phyloP scores from a whole-genome alignment of 2,888 invertebrate species.

The Rhagonycha fulva region DNA sequence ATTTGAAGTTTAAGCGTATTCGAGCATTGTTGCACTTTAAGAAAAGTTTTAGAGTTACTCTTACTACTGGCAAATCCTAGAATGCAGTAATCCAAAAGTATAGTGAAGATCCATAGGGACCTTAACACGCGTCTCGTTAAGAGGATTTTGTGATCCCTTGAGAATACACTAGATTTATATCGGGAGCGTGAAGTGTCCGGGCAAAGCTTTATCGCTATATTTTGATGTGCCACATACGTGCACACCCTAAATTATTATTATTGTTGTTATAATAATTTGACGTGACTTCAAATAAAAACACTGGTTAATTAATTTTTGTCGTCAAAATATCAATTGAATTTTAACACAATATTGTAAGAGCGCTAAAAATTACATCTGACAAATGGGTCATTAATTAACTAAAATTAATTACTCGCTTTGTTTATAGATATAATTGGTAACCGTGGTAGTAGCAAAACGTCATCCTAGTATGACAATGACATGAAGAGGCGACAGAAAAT shows the following conservation, averaged over 20 bases:
- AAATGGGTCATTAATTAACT: constrained; percentile 33
- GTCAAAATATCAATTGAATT: background rate
- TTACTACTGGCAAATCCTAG: constrained; percentile 13
- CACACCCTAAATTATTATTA: constrained; percentile 25
- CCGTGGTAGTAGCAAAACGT: constrained; percentile 45
- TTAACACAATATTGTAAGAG: background rate
- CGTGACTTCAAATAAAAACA: background rate
- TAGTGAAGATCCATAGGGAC: constrained; percentile 48
- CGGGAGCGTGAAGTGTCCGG: constrained; percentile 50
- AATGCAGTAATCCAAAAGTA: constrained; percentile 41
- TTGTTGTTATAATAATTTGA: constrained; percentile 3
- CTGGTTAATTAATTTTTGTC: background rate
- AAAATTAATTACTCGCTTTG: constrained; percentile 35
- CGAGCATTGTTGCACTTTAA: background rate
- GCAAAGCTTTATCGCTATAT: constrained; percentile 51
- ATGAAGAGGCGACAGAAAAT: constrained; percentile 48
- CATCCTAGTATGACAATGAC: constrained; percentile 47
- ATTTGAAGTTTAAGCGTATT: background rate
- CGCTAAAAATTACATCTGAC: background rate
- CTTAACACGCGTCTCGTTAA: constrained; percentile 48
- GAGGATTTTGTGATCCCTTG: constrained; percentile 50
- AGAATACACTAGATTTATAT: constrained; percentile 53
- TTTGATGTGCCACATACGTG: constrained; percentile 49
- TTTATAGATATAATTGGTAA: constrained; percentile 29
- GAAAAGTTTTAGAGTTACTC: background rate